Conservation (phyloP, 1,140 invertebrate genomes). For the Ephestia elutella region DNA sequence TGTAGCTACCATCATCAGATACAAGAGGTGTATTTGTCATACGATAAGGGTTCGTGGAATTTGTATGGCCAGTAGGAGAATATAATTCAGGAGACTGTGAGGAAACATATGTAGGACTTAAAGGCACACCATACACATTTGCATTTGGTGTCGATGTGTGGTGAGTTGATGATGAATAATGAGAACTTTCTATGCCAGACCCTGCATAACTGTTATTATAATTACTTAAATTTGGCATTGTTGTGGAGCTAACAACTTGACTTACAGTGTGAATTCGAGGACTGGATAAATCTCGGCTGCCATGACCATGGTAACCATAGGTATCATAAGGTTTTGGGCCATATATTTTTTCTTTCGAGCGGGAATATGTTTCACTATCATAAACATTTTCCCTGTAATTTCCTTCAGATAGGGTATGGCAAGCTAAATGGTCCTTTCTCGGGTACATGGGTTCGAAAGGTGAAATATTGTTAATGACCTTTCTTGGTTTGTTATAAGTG, state of each 20-base stretch:
- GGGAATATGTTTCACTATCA: constrained; percentile 52
- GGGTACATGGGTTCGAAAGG: constrained; percentile 46
- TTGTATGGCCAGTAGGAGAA: constrained; percentile 64
- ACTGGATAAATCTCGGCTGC: constrained; percentile 46
- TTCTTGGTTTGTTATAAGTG: constrained; percentile 25
- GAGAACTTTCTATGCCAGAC: constrained; percentile 42
- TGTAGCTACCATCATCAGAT: constrained; percentile 66
- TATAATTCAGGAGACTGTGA: constrained; percentile 63
- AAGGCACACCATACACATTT: constrained; percentile 49
- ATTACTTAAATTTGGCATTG: constrained; percentile 67
- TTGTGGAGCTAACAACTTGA: constrained; percentile 67
- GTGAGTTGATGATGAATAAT: constrained; percentile 42
- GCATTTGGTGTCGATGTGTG: constrained; percentile 49
- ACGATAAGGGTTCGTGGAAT: constrained; percentile 63
- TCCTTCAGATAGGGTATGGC: constrained; percentile 40
- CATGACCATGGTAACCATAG: constrained; percentile 61
- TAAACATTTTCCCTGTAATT: constrained; percentile 56
- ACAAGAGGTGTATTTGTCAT: constrained; percentile 67
- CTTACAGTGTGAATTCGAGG: constrained; percentile 61
- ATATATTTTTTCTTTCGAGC: constrained; percentile 65
- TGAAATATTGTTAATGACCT: constrained; percentile 40
- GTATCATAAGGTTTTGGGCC: constrained; percentile 57
- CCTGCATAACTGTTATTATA: constrained; percentile 54
- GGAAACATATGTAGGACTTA: constrained; percentile 61
- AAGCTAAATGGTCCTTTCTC: constrained; percentile 46